Evolutionary conservation across 2,888 invertebrate species (phyloP), one percentile per base, ranked within the genome.

Genomic region (Hartigia nigra): DNA sequence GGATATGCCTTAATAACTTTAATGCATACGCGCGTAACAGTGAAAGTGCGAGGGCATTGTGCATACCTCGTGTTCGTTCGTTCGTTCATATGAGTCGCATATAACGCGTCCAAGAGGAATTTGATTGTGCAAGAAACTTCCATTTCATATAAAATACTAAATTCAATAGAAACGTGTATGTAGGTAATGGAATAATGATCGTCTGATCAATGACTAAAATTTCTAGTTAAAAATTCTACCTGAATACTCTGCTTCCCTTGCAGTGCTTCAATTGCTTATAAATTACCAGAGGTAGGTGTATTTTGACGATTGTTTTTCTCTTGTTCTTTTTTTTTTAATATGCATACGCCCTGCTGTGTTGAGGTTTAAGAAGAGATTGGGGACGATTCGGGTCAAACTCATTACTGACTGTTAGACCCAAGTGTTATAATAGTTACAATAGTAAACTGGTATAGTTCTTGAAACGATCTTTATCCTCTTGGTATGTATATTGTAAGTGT

Each of bases 21-120:
- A 72, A 72, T 72, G 34, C 72, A 32, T 72, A 32, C 12, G 72
- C 31, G 72, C 72, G 72, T 34, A 72, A 31, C 72, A 32, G 72
- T 72, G 72, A 72, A 72, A 72, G 72, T 72, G 72, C 72, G 31
- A 31, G 72, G 31, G 72, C 72, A 72, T 72, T 72, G 31, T 72
- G 72, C 72, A 72, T 72, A 72, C 14, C 72, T 34, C 72, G 72
- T 72, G 72, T 72, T 31, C 34, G 31, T 31, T 70, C 12, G 31
- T 70, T 72, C 34, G 31, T 72, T 34, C 31, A 14, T 34, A 32
- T 31, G 72, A 72, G 72, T 23, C 39, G 23, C 39, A 23, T 55
- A 9, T 55, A 55, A 55, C 14, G 2, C 39, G 39, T 23, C 23
- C 39, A 55, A 55, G 23, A 55, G 39, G 39, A 55, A 55, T 55